Evolutionary conservation across 2,888 invertebrate genomes (phyloP).

Genomic region (Diplazon laetatorius): DNA sequence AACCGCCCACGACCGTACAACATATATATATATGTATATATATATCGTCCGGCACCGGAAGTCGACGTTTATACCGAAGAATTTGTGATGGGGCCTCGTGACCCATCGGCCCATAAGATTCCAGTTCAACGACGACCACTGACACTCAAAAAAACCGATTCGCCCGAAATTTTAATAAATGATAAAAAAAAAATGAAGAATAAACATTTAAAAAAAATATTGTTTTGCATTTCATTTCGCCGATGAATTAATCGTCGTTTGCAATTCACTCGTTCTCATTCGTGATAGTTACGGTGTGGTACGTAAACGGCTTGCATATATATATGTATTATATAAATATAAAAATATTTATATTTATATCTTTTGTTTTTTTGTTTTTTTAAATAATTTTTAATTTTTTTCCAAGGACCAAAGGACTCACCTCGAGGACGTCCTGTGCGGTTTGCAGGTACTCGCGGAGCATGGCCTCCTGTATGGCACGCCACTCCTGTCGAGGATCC

Average conservation of each 20-base stretch:
- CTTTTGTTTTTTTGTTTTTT: not conserved
- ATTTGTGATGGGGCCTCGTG: constrained; percentile 52
- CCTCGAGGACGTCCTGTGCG: constrained; percentile 97
- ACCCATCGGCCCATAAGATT: constrained; percentile 48
- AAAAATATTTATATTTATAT: not conserved
- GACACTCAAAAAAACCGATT: no score
- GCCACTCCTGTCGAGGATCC: constrained; percentile 98
- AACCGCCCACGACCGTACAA: constrained; percentile 55
- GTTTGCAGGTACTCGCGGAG: constrained; percentile 97
- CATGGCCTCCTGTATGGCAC: constrained; percentile 98
- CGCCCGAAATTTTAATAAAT: no score
- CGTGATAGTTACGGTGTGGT: constrained; percentile 18
- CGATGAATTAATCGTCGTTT: no score
- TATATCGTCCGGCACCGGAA: constrained; percentile 50
- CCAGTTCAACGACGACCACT: constrained; percentile 34
- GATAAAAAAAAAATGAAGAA: no score
- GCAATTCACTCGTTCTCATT: constrained; percentile 32
- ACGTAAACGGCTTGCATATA: not conserved
- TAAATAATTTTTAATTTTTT: not conserved
- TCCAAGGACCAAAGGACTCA: constrained; percentile 81
- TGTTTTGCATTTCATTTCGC: no score
- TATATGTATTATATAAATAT: not conserved
- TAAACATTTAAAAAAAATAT: no score
- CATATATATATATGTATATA: constrained; percentile 26
- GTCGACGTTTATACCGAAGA: constrained; percentile 48